A percentile compares a stretch with the other conserved stretches of the same genome.
These are phyloP conservation scores for Sweltsa coloradensis DNA, from an alignment of 1,140 invertebrate genomes.

Conservation along the genomic window DNA sequence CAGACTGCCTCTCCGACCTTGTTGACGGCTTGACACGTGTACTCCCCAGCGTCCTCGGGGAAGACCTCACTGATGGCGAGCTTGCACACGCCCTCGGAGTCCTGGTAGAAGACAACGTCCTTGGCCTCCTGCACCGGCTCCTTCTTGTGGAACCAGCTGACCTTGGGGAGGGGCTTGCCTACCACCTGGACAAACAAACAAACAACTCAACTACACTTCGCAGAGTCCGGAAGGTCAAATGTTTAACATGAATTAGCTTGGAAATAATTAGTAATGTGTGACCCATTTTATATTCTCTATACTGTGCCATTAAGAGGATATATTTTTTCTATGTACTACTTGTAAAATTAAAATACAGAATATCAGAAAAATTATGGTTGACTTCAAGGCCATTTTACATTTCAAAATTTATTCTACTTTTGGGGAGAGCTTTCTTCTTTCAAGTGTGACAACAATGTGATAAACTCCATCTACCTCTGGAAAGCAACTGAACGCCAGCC, in stretches of 20 bases:
- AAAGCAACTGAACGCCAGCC: no score
- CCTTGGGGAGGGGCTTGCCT: constrained; percentile 69
- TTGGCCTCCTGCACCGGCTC: constrained; percentile 60
- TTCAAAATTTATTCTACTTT: not conserved
- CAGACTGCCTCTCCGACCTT: constrained; percentile 71
- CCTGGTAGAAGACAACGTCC: constrained; percentile 62
- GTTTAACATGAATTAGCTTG: no score
- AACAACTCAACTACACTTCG: no score
- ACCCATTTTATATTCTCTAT: no score
- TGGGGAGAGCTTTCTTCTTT: no score
- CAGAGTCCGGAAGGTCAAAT: no score
- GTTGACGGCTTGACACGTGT: constrained; percentile 74
- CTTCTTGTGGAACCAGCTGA: constrained; percentile 70
- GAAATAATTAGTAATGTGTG: no score
- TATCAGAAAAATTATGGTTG: not conserved
- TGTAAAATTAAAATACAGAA: not conserved
- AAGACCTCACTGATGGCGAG: constrained; percentile 85
- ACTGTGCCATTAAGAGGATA: no score
- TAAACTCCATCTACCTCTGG: no score
- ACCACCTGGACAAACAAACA: constrained; percentile 28
- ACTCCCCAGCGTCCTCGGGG: constrained; percentile 84
- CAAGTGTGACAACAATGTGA: no score
- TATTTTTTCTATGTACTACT: no score
- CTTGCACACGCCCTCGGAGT: constrained; percentile 65
- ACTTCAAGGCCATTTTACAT: not conserved